A percentile compares a stretch with the other conserved stretches of the same genome.
Conservation (phyloP, 2,113 vertebrate genomes). For the Oryzias woworae region DNA sequence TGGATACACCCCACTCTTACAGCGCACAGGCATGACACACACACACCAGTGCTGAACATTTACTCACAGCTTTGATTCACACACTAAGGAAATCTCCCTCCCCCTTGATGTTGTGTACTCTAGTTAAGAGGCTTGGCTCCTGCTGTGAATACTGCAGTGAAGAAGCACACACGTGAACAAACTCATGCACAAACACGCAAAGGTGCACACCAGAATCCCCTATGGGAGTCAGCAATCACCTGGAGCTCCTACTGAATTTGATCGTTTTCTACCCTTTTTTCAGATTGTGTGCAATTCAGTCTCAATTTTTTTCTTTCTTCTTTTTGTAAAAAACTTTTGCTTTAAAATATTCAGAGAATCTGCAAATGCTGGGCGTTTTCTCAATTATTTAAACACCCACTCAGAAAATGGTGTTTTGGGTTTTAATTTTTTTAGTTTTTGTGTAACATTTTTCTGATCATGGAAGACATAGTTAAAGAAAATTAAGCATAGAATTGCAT, state of each 20-base stretch:
- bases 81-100: constrained; percentile 36
- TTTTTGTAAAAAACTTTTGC: background rate
- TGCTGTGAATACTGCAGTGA: constrained; percentile 34
- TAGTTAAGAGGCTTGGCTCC: constrained; percentile 56
- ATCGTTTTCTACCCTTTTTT: too few species aligned
- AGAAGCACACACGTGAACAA: constrained; percentile 16
- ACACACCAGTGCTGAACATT: background rate
- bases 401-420: too few species aligned
- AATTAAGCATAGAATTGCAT: too few species aligned
- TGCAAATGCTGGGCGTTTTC: constrained; percentile 15
- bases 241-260: constrained; percentile 16
- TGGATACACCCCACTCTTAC: constrained; percentile 1
- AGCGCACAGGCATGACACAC: background rate
- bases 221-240: constrained; percentile 32
- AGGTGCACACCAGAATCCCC: constrained; percentile 28
- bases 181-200: constrained; percentile 3
- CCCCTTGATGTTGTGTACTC: constrained; percentile 50
- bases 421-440: too few species aligned
- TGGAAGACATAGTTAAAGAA: too few species aligned
- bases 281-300: background rate
- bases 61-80: constrained; percentile 9
- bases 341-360: constrained; percentile 31
- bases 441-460: too few species aligned
- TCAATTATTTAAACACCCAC: background rate
- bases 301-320: constrained; percentile 31